Base-by-base conservation (phyloP, 2,113 vertebrate genomes). In the Atractosteus spatula region DNA sequence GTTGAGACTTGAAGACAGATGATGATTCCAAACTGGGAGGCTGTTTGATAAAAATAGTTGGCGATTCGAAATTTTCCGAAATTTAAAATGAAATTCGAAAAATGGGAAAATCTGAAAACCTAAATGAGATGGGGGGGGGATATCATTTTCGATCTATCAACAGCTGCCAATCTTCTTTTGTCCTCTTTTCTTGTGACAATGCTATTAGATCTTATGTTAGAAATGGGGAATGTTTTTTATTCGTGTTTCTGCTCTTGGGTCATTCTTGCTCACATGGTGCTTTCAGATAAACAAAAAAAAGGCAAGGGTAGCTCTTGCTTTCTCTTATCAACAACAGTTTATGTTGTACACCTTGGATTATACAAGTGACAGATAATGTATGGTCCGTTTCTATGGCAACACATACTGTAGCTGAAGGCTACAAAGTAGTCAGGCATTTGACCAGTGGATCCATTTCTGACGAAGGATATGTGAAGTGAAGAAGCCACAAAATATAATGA, bases 351-450 rank as follows among this genome's bases (percentile, higher is more conserved):
- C 12, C 56, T 51, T 62, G 41, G 6, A 13, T 42, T 7, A 59
- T 57, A 55, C 61, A n/a, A n/a, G 62, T 59, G 61, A 70, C 69
- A 55, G 56, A 51, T 41, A 3, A 65, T 16, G 71, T 69, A 14
- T 55, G 17, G 14, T 73, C 73, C 64, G 66, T 44, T 45, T 41
- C 70, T 61, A 12, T 41, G 14, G 71, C 62, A 68, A 10, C 47
- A 45, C 70, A 57, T 71, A 29, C 29, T 29, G 29, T 29, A 64
- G 69, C 72, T 55, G 14, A 55, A 41, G 55, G 62, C 68, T 57
- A 51, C 17, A 45, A 66, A 7, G 17, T 55, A 63, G 56, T 61
- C 69, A 43, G 43, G 70, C 54, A 41, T 44, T 65, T 69, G 54
- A 65, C 54, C 42, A 13, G 8, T 41, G 13, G 41, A 65, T 59